Percentiles rank a stretch among this genome's conserved stretches.
Evolutionary conservation across 2,797 vertebrate species (phyloP).

Genomic region (Lagorchestes hirsutus): DNA sequence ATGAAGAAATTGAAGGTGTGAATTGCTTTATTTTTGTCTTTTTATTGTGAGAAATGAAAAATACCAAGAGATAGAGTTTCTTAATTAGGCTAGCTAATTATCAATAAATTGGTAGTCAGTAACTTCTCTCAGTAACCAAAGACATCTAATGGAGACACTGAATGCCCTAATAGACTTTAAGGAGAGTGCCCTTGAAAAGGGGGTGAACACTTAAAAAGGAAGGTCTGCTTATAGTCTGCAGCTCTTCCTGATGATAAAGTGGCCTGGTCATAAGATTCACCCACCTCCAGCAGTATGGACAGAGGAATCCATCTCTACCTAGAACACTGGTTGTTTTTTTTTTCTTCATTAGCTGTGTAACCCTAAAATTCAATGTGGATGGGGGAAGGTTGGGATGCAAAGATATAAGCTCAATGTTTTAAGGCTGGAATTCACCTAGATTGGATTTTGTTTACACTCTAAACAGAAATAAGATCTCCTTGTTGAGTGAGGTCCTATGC

Average conservation of each 20-base stretch:
- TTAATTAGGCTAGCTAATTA: neutral
- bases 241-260: neutral
- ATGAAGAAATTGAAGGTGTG: neutral
- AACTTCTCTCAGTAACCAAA: neutral
- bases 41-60: neutral
- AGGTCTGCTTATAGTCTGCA: neutral
- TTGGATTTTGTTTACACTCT: neutral
- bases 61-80: too few species aligned
- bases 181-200: neutral
- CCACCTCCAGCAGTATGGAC: neutral
- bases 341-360: neutral
- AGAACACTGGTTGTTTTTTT: neutral
- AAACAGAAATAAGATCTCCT: neutral
- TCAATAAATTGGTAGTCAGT: neutral
- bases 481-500: neutral
- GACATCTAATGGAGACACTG: neutral
- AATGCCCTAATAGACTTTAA: neutral
- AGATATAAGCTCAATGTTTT: neutral
- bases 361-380: neutral
- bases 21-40: neutral
- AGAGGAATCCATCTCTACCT: neutral
- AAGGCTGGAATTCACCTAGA: neutral
- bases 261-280: neutral
- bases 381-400: neutral
- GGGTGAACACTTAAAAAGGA: neutral